phyloP scores from a whole-genome alignment of 2,888 invertebrate species.

The Melikaiella ostensackeni region DNA sequence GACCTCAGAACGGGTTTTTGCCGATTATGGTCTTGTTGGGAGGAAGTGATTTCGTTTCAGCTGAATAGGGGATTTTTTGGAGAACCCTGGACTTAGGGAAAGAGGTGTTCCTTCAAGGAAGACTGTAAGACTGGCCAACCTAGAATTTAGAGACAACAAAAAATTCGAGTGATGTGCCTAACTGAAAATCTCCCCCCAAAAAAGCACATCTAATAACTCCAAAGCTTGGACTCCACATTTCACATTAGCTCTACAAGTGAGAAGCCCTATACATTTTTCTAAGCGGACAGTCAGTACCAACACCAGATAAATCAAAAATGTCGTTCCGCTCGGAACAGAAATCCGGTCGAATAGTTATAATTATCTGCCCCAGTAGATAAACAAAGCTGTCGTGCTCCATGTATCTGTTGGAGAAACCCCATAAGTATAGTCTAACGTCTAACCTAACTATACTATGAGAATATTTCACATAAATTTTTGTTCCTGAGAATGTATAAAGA shows the following conservation, averaged over 20 bases:
- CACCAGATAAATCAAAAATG: constrained; percentile 25
- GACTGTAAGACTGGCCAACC: too few relatives aligned
- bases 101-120: background rate
- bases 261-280: constrained; percentile 16
- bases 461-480: constrained; percentile 23
- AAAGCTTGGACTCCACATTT: too few relatives aligned
- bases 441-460: background rate
- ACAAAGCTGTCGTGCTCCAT: constrained; percentile 13
- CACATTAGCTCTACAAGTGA: background rate
- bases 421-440: background rate
- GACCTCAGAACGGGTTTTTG: background rate
- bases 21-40: background rate
- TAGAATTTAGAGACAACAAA: too few relatives aligned
- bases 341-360: constrained; percentile 1
- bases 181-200: too few relatives aligned
- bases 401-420: background rate
- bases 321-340: background rate
- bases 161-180: too few relatives aligned
- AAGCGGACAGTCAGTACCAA: constrained; percentile 11
- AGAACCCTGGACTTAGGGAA: background rate
- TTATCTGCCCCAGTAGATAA: constrained; percentile 16
- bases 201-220: too few relatives aligned
- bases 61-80: background rate
- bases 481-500: constrained; percentile 4
- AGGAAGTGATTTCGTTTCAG: background rate